Conservation (phyloP, 2,797 vertebrate genomes). For the Muscicapa striata region DNA sequence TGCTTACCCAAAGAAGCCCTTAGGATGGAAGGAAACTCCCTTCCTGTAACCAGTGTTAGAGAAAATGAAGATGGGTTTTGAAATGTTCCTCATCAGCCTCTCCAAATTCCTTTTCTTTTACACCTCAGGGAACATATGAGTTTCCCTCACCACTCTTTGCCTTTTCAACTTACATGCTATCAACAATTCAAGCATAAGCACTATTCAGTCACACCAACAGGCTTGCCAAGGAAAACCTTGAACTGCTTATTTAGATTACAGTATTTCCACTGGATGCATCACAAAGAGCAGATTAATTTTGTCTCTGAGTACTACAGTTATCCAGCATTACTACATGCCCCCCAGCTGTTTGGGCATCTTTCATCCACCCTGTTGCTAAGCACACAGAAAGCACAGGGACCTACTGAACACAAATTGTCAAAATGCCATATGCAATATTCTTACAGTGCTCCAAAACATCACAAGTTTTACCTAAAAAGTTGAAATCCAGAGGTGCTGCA, state of each 20-base stretch:
- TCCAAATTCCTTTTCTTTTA: constrained; percentile 58
- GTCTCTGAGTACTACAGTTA: neutral
- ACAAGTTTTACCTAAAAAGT: neutral
- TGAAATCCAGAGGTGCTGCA: neutral
- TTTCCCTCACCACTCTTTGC: neutral
- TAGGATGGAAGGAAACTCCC: constrained; percentile 11
- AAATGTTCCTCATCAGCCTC: constrained; percentile 43
- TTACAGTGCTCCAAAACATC: neutral
- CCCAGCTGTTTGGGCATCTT: neutral
- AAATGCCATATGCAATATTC: neutral
- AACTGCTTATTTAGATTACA: neutral
- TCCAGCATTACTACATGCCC: neutral
- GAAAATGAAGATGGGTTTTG: constrained; percentile 30
- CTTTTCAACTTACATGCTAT: constrained; percentile 37
- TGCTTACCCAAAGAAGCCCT: constrained; percentile 55
- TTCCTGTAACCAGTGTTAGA: neutral
- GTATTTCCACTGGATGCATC: constrained; percentile 10
- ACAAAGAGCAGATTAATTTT: constrained; percentile 8
- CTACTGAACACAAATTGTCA: neutral
- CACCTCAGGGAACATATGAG: constrained; percentile 18
- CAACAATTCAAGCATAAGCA: neutral
- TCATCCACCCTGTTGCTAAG: neutral
- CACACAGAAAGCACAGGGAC: neutral
- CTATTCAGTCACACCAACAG: neutral
- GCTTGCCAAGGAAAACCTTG: constrained; percentile 20